A percentile compares a stretch with the other conserved stretches of the same genome.
Conservation (phyloP, 2,888 invertebrate genomes). For the Malachius bipustulatus region DNA sequence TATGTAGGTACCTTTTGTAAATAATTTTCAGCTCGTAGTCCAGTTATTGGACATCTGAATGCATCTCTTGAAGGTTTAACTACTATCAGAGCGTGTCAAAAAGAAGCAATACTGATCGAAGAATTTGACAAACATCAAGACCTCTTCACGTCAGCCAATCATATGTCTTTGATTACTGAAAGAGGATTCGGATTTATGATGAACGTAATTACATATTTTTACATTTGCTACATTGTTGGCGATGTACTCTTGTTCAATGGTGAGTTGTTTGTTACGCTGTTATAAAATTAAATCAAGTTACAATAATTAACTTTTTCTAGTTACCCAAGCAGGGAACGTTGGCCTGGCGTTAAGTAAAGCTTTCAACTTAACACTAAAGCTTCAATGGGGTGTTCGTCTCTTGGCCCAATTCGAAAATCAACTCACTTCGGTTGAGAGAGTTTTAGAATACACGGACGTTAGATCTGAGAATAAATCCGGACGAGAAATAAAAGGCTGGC, state of each 20-base stretch:
- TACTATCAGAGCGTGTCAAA: constrained; percentile 30
- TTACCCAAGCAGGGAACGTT: too few relatives aligned
- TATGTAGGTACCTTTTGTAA: too few relatives aligned
- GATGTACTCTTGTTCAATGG: neutral
- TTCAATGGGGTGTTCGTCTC: constrained; percentile 57
- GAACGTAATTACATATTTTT: neutral
- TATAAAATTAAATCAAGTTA: too few relatives aligned
- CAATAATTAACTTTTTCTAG: too few relatives aligned
- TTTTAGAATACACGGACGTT: constrained; percentile 38
- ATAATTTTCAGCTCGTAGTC: constrained; percentile 33
- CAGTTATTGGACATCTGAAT: constrained; percentile 32
- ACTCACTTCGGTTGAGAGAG: too few relatives aligned
- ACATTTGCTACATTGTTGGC: neutral
- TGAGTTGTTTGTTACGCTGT: too few relatives aligned
- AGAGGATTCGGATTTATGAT: neutral
- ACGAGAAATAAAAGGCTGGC: constrained; percentile 55
- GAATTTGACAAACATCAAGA: constrained; percentile 34
- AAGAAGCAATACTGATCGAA: constrained; percentile 26
- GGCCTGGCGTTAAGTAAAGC: constrained; percentile 69
- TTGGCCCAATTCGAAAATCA: constrained; percentile 71
- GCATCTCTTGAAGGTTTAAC: constrained; percentile 33
- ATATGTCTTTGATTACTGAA: constrained; percentile 11
- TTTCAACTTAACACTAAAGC: constrained; percentile 56
- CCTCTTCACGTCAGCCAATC: constrained; percentile 29
- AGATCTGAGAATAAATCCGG: constrained; percentile 30